Conservation (phyloP, 2,797 vertebrate species). For the Peromyscus aztecus region DNA sequence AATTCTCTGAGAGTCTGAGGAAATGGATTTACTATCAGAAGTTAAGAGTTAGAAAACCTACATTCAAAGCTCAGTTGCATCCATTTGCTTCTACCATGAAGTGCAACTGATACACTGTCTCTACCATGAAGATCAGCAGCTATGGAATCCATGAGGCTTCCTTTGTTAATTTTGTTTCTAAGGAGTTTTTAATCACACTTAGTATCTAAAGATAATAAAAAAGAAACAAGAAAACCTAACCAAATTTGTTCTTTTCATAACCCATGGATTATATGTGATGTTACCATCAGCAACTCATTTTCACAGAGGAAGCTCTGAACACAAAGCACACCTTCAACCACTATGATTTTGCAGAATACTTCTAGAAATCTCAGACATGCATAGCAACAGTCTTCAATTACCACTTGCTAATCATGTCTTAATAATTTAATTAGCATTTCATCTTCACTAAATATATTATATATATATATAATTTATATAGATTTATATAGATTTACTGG, state of each 20-base stretch:
- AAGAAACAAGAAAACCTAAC: slow-evolving; percentile 75
- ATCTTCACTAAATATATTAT: slow-evolving; percentile 86
- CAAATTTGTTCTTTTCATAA: not conserved
- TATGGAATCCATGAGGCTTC: not conserved
- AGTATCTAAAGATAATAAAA: slow-evolving; percentile 80
- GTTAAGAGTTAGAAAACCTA: slow-evolving; percentile 11
- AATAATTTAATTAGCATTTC: slow-evolving; percentile 89
- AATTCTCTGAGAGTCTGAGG: not conserved
- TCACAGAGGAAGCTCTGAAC: slow-evolving; percentile 75
- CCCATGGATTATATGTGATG: slow-evolving; percentile 70
- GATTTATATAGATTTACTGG: slow-evolving; percentile 75
- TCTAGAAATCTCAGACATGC: slow-evolving; percentile 84
- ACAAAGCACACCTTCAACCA: slow-evolving; percentile 86
- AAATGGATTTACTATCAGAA: not conserved
- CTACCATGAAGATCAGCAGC: not conserved
- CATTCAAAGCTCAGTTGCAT: not conserved
- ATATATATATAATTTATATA: slow-evolving; percentile 54
- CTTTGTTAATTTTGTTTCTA: slow-evolving; percentile 75
- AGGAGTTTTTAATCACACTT: slow-evolving; percentile 62
- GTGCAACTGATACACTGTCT: not conserved
- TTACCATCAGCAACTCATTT: slow-evolving; percentile 81
- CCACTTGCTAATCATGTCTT: slow-evolving; percentile 84
- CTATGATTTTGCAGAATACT: slow-evolving; percentile 79
- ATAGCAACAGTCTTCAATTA: slow-evolving; percentile 87
- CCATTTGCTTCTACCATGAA: not conserved